These are phyloP conservation scores for Podiceps cristatus DNA, from an alignment of 2,113 vertebrate species.

Conservation along the genomic window DNA sequence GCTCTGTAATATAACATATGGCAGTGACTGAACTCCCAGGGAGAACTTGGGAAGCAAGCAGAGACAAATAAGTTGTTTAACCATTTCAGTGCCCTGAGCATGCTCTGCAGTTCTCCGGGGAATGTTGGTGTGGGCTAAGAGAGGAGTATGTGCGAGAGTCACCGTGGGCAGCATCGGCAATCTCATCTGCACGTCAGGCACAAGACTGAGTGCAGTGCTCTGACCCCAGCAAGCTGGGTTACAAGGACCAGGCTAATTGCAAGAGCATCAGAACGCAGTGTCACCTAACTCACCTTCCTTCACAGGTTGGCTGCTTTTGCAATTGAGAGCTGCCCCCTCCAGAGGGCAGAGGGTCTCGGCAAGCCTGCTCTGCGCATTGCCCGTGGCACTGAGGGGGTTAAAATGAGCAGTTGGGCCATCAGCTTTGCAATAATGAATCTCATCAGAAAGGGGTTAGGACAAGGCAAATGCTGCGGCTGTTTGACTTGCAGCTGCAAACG, in stretches of 20 bases:
- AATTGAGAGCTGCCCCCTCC: neutral
- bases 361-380: neutral
- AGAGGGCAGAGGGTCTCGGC: neutral
- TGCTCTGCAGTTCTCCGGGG: neutral
- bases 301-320: neutral
- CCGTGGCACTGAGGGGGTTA: neutral
- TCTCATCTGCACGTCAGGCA: neutral
- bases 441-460: neutral
- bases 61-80: constrained; percentile 36
- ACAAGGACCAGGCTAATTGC: neutral
- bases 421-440: neutral
- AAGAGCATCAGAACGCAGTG: neutral
- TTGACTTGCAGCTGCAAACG: constrained; percentile 3
- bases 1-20: constrained; percentile 67
- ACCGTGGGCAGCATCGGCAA: rapidly evolving
- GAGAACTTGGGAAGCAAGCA: neutral
- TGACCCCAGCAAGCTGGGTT: neutral
- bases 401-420: neutral
- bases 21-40: constrained; percentile 31
- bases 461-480: neutral
- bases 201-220: neutral
- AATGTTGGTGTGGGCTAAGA: neutral
- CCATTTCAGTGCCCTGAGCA: neutral
- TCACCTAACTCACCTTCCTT: neutral
- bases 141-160: rapidly evolving